Evolutionary conservation across 2,797 vertebrate species (phyloP).

Genomic region (Potorous gilbertii): DNA sequence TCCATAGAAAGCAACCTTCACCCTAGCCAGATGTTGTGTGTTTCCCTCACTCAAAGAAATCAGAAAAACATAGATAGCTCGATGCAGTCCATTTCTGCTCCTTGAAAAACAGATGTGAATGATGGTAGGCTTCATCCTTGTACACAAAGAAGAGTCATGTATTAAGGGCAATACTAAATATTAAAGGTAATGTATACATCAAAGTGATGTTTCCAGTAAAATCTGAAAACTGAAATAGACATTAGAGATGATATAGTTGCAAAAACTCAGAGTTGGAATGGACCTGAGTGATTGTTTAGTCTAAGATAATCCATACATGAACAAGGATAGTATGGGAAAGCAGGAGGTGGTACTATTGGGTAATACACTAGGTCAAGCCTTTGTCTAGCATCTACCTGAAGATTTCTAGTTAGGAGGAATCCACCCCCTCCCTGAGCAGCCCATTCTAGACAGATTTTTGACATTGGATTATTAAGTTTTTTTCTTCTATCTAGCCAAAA

Average conservation of each 20-base stretch:
- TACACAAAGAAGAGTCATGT: not conserved
- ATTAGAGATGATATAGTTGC: not conserved
- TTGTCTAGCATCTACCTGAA: not conserved
- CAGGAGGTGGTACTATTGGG: not conserved
- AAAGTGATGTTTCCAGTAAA: not conserved
- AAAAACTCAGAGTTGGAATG: not conserved
- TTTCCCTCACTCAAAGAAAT: not conserved
- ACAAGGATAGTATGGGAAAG: not conserved
- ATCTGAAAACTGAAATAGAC: not conserved
- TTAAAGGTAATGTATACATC: not conserved
- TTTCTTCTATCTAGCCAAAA: not conserved
- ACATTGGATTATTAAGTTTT: not conserved
- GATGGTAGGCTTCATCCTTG: not conserved
- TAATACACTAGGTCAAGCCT: not conserved
- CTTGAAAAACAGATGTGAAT: not conserved
- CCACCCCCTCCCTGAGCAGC: not conserved
- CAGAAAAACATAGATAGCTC: not conserved
- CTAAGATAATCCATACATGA: not conserved
- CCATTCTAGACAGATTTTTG: not conserved
- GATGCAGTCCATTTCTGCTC: not conserved
- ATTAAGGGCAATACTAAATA: not conserved
- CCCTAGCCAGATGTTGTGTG: not conserved
- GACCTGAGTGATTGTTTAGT: not conserved
- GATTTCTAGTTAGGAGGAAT: not conserved
- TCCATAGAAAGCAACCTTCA: not conserved